These are phyloP conservation scores for Cheilosia variabilis DNA, from an alignment of 2,888 invertebrate species.

Conservation along the genomic window DNA sequence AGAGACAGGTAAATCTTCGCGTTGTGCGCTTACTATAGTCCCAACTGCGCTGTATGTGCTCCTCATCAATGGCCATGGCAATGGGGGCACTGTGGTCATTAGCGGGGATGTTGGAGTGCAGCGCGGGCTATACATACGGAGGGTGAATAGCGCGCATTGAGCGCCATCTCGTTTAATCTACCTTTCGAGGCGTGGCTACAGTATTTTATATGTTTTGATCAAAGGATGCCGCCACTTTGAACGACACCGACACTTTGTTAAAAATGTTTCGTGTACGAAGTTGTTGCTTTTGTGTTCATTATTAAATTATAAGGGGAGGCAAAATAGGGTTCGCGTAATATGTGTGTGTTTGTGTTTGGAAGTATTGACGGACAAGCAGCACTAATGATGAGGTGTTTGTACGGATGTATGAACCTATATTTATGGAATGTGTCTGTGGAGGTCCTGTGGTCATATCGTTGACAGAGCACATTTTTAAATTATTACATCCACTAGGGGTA, in stretches of 20 bases:
- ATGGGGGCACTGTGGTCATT: slow-evolving; percentile 74
- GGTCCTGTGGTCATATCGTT: background rate
- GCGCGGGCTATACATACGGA: slow-evolving; percentile 77
- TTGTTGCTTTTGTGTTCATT: slow-evolving; percentile 54
- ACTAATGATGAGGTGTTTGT: slow-evolving; percentile 50
- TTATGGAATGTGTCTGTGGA: background rate
- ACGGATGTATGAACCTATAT: slow-evolving; percentile 8
- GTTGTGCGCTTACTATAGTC: slow-evolving; percentile 10
- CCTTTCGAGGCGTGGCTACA: slow-evolving; percentile 81
- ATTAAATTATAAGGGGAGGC: slow-evolving; percentile 65
- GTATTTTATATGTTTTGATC: slow-evolving; percentile 84
- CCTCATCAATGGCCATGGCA: slow-evolving; percentile 61
- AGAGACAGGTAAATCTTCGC: slow-evolving; percentile 59
- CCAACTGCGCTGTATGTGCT: slow-evolving; percentile 44
- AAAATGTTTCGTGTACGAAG: slow-evolving; percentile 62
- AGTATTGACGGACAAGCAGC: slow-evolving; percentile 16
- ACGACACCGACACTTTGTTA: slow-evolving; percentile 78
- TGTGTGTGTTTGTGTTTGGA: slow-evolving; percentile 41
- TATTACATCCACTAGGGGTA: no score
- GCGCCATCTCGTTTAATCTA: slow-evolving; percentile 84
- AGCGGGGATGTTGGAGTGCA: slow-evolving; percentile 76
- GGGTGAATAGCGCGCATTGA: slow-evolving; percentile 78
- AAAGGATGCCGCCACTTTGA: slow-evolving; percentile 83
- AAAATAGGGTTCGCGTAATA: slow-evolving; percentile 39
- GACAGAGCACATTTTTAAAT: background rate